phyloP scores from a whole-genome alignment of 2,113 vertebrate genomes.

The Hydrolagus affinis region DNA sequence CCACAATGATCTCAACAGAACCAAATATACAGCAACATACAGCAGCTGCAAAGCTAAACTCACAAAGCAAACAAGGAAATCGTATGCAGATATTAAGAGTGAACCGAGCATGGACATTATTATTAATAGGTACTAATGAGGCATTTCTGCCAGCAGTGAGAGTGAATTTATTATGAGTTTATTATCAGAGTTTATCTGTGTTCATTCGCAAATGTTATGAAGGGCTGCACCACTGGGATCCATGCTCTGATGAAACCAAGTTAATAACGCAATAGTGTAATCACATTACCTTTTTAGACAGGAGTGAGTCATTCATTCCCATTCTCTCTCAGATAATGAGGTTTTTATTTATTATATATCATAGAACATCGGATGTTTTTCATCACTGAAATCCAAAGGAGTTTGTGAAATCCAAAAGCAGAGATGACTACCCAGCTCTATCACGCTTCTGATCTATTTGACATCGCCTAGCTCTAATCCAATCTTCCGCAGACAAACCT shows the following conservation, averaged over 20 bases:
- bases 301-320: not conserved
- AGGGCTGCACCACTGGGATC: not conserved
- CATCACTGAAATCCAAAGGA: too few relatives aligned
- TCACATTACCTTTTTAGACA: not conserved
- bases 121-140: not conserved
- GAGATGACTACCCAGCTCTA: too few relatives aligned
- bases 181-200: not conserved
- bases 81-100: not conserved
- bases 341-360: not conserved
- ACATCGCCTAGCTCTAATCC: too few relatives aligned
- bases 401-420: too few relatives aligned
- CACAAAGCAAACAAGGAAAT: not conserved
- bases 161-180: not conserved
- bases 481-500: too few relatives aligned
- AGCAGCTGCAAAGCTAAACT: constrained; percentile 1
- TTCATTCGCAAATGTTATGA: not conserved
- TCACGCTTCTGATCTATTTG: too few relatives aligned
- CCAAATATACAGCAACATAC: not conserved
- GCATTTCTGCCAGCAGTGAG: not conserved
- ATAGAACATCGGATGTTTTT: not conserved
- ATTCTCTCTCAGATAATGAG: not conserved
- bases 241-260: too few relatives aligned
- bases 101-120: not conserved
- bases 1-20: too few relatives aligned
- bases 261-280: not conserved